phyloP scores from a whole-genome alignment of 2,888 invertebrate species.

The Xiphydria camelus region DNA sequence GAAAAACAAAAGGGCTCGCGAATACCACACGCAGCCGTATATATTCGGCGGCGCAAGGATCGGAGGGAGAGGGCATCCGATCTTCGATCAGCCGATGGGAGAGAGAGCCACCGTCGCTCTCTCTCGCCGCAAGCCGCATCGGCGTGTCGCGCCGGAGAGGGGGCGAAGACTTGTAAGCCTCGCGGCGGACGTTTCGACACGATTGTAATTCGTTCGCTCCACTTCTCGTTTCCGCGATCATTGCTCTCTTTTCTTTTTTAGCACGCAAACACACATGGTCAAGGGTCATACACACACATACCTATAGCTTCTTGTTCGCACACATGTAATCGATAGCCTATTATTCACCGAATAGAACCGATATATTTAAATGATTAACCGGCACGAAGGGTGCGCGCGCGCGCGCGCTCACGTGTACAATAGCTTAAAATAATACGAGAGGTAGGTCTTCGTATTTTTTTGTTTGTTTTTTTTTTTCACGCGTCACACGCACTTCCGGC shows the following conservation, averaged over 20 bases:
- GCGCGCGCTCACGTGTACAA: constrained; percentile 36
- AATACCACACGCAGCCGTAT: no score
- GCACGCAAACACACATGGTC: constrained; percentile 30
- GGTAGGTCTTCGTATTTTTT: background rate
- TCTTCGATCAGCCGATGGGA: constrained; percentile 21
- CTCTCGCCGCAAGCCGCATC: no score
- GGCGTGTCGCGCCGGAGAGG: no score
- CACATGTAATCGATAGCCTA: constrained; percentile 36
- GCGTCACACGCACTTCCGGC: constrained; percentile 3
- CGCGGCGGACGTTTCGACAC: no score
- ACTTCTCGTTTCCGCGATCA: constrained; percentile 33
- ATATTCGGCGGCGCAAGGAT: background rate
- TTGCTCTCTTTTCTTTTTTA: constrained; percentile 14
- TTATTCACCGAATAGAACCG: constrained; percentile 34
- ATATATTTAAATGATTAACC: constrained; percentile 21
- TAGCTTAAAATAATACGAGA: constrained; percentile 32
- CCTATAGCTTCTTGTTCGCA: constrained; percentile 29
- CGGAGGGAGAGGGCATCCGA: constrained; percentile 7
- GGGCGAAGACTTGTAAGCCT: no score
- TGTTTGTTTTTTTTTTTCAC: constrained; percentile 12
- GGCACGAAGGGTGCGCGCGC: constrained; percentile 17
- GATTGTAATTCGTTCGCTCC: no score
- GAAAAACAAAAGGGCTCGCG: constrained; percentile 1
- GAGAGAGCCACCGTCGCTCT: constrained; percentile 23
- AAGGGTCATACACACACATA: constrained; percentile 30